Evolutionary conservation across 2,113 vertebrate genomes (phyloP).

Genomic region (Cheirogaleus medius): DNA sequence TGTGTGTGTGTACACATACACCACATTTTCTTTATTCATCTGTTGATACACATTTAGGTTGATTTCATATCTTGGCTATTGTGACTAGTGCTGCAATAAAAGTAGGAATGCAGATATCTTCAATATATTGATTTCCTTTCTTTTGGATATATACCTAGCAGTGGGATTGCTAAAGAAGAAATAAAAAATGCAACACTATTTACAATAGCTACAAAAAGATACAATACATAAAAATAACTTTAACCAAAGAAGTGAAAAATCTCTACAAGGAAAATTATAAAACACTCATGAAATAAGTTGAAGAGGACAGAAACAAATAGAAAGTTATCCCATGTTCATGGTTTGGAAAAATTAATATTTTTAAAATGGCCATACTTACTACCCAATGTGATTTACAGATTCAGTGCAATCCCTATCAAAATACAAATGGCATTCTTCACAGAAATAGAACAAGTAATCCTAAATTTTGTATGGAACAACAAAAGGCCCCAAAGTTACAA

Average conservation of each 20-base stretch:
- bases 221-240: background rate
- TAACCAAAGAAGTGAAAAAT: background rate
- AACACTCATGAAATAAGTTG: background rate
- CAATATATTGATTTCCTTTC: background rate
- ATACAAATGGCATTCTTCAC: background rate
- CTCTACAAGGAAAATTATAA: background rate
- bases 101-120: background rate
- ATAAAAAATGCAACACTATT: background rate
- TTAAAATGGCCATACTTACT: background rate
- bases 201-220: background rate
- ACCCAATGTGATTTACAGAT: background rate
- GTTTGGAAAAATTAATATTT: background rate
- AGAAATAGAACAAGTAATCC: background rate
- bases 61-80: background rate
- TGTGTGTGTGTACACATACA: too few species aligned
- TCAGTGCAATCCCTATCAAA: background rate
- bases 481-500: background rate
- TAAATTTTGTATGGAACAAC: background rate
- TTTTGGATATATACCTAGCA: too few species aligned
- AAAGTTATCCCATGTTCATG: background rate
- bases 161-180: background rate
- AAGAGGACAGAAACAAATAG: background rate
- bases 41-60: background rate
- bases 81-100: background rate
- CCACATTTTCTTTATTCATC: background rate